These are phyloP conservation scores for Leucopsar rothschildi DNA, from an alignment of 2,113 vertebrate species.

Conservation along the genomic window DNA sequence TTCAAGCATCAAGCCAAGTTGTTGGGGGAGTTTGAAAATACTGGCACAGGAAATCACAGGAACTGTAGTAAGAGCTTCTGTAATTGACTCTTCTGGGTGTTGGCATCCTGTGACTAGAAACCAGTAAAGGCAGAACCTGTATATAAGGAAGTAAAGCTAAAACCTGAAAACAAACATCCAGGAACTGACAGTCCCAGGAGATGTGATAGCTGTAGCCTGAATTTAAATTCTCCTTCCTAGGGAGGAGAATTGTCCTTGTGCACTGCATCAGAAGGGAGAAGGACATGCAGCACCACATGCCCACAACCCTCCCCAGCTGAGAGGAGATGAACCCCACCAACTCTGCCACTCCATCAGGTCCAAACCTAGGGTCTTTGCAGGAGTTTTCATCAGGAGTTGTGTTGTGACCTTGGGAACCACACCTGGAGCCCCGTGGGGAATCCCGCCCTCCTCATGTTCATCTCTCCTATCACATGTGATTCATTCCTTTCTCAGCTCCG, in stretches of 20 bases:
- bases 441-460: background rate
- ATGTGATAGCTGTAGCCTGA: background rate
- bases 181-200: background rate
- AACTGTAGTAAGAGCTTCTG: background rate
- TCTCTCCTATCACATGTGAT: background rate
- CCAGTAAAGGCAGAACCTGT: background rate
- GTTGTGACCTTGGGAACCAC: constrained; percentile 9
- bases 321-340: background rate
- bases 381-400: background rate
- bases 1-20: background rate
- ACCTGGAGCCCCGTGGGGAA: background rate
- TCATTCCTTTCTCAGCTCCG: background rate
- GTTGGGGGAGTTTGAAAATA: background rate
- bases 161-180: background rate
- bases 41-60: background rate
- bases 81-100: background rate
- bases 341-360: background rate
- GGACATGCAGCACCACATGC: background rate
- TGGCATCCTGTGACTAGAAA: background rate
- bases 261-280: background rate
- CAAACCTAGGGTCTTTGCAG: background rate
- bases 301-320: background rate
- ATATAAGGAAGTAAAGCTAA: constrained; percentile 34
- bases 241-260: background rate
- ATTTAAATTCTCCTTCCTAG: background rate